These are phyloP conservation scores for Netelia inedita DNA, from an alignment of 2,888 invertebrate species.

Conservation along the genomic window DNA sequence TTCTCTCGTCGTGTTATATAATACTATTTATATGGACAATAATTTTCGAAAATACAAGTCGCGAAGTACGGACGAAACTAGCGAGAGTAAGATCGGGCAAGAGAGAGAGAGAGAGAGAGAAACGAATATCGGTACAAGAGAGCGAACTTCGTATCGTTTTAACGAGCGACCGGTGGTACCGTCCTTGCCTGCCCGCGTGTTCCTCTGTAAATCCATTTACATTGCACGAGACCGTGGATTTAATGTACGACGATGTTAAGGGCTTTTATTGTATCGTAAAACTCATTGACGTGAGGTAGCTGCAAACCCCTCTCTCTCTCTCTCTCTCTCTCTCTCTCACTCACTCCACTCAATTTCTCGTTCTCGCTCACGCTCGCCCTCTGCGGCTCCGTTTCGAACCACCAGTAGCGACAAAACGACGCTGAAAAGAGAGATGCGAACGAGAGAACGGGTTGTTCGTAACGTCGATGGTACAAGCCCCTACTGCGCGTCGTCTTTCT, in stretches of 20 bases:
- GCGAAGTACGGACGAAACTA: background rate
- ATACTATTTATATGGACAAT: constrained; percentile 35
- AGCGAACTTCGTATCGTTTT: constrained; percentile 54
- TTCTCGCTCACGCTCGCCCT: too few species aligned
- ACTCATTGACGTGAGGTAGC: constrained; percentile 51
- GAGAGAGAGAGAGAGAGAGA: background rate
- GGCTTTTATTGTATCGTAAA: constrained; percentile 63
- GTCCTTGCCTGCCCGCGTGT: constrained; percentile 6
- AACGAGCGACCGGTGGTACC: constrained; percentile 44
- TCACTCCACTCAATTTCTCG: too few species aligned
- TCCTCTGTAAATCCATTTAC: constrained; percentile 60
- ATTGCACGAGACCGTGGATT: constrained; percentile 39
- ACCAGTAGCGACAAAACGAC: background rate
- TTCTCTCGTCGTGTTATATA: constrained; percentile 21
- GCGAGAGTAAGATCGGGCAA: background rate
- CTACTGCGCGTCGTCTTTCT: background rate
- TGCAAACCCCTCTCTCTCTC: background rate
- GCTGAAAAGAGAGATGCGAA: constrained; percentile 15
- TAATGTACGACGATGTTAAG: constrained; percentile 53
- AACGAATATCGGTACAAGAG: constrained; percentile 4
- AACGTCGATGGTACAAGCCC: background rate
- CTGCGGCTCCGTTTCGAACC: too few species aligned
- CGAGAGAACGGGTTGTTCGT: background rate
- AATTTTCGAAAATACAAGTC: constrained; percentile 7
- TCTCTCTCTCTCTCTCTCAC: too few species aligned